These are phyloP conservation scores for Schmidtea mediterranea DNA, from an alignment of 1,140 invertebrate species.

Conservation along the genomic window DNA sequence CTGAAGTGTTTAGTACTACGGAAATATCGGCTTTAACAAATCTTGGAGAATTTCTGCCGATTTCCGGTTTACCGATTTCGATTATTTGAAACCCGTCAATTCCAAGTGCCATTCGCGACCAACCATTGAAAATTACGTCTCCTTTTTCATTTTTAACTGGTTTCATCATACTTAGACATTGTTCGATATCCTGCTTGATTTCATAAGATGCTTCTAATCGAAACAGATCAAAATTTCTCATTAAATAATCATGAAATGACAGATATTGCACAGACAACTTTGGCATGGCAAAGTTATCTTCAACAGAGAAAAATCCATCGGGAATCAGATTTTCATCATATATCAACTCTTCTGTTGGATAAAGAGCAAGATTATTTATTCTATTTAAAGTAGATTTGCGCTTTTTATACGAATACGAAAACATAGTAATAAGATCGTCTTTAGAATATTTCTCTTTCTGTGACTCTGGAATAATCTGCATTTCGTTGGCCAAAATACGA, in stretches of 20 bases:
- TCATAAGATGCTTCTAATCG: conserved; percentile 92
- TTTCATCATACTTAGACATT: conserved; percentile 64
- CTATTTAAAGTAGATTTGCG: conserved; percentile 64
- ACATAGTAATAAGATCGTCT: not conserved
- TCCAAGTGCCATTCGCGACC: conserved; percentile 90
- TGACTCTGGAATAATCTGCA: not conserved
- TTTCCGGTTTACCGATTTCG: conserved; percentile 33
- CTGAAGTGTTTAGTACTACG: conserved; percentile 51
- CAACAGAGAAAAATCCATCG: conserved; percentile 77
- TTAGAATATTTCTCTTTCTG: not conserved
- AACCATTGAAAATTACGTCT: conserved; percentile 57
- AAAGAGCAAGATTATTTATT: conserved; percentile 86
- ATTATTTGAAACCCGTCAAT: conserved; percentile 29
- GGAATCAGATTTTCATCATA: conserved; percentile 98
- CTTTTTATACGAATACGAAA: conserved; percentile 14
- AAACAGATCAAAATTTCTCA: conserved; percentile 90
- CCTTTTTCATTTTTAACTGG: conserved; percentile 43
- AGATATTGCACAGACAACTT: conserved; percentile 94
- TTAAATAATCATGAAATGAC: conserved; percentile 83
- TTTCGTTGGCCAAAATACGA: not conserved
- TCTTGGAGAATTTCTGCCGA: conserved; percentile 69
- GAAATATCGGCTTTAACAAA: conserved; percentile 71
- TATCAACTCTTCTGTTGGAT: conserved; percentile 86
- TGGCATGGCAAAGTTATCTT: conserved; percentile 54
- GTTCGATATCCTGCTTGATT: conserved; percentile 80